phyloP scores from a whole-genome alignment of 2,797 vertebrate genomes.

The Labroides dimidiatus region DNA sequence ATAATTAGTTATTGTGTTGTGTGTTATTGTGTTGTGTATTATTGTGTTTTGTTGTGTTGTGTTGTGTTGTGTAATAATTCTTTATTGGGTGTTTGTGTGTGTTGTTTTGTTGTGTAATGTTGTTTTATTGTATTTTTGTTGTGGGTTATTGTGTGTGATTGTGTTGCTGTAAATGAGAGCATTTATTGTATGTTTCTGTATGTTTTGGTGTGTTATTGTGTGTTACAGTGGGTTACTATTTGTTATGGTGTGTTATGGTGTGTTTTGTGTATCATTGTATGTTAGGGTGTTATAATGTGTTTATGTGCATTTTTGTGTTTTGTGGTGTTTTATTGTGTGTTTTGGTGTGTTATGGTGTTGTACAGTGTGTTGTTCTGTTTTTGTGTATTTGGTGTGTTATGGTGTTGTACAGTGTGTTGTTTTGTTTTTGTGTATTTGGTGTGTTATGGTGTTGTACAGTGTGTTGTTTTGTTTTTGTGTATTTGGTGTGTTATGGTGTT shows the following conservation, averaged over 20 bases:
- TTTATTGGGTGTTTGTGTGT: too few relatives aligned
- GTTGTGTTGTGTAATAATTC: not conserved
- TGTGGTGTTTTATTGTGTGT: not conserved
- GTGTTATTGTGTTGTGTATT: too few relatives aligned
- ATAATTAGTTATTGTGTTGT: too few relatives aligned
- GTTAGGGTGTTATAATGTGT: too few relatives aligned
- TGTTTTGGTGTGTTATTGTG: conserved; percentile 5
- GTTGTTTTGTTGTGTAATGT: not conserved
- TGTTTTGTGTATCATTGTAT: not conserved
- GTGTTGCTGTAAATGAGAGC: not conserved
- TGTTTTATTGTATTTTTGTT: too few relatives aligned
- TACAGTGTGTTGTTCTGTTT: too few relatives aligned
- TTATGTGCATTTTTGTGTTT: not conserved
- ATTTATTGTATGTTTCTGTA: conserved; percentile 48
- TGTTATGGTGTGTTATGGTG: not conserved
- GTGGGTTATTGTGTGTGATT: too few relatives aligned
- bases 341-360: not conserved
- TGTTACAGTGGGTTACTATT: not conserved
- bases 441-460: too few relatives aligned
- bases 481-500: not conserved
- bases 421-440: not conserved
- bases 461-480: too few relatives aligned
- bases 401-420: not conserved
- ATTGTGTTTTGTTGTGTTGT: too few relatives aligned
- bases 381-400: not conserved